Base-by-base conservation (phyloP, 1,140 invertebrate species). In the Belonocnema kinseyi region DNA sequence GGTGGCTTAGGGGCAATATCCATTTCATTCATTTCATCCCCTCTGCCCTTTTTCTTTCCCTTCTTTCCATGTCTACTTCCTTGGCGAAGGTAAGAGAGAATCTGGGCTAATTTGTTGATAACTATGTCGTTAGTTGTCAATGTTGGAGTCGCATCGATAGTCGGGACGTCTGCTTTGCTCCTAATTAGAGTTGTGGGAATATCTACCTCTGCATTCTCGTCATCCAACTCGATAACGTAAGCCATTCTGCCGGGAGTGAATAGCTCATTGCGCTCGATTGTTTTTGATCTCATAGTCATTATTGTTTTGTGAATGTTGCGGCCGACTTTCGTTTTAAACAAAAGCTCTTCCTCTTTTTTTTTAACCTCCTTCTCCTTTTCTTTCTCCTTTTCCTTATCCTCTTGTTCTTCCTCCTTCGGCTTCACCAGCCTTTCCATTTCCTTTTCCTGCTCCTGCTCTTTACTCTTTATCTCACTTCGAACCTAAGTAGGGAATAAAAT, bases 161-260 rank as follows among this genome's bases (percentile, higher is more conserved):
- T 95, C 0, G 97, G 97, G 66, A 98, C 97, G 87, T 99, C 99
- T 7, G 96, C 96, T 89, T 99, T 98, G 83, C 97, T 99, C 54
- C 99, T 93, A 58, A 99, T 96, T 12, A 99, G 87, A 0, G 98
- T 99, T 0, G 97, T 99, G 0, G 99, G 99, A 76, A 99, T 98
- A 87, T 99, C 98, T 77, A 95, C 96, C 76, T 98, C 97, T 10
- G 95, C 94, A 78, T 94, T 95, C 74, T 98, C 97, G 86, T 99
- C 98, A 78, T 98, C 94, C 77, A 99, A 89, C 85, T 99, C 98
- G 72, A 99, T 97, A 3, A 99, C 96, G 88, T 99, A 99, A 0
- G 99, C 99, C 98, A 99, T 99, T 16, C 99, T 93, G 0, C 98
- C 97, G 0, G 98, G 96, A 6, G 96, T 94, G 92, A 99, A 99